Percentiles rank a stretch among this genome's conserved stretches.
These are phyloP conservation scores for Melospiza melodia DNA, from an alignment of 2,113 vertebrate genomes.

Conservation along the genomic window DNA sequence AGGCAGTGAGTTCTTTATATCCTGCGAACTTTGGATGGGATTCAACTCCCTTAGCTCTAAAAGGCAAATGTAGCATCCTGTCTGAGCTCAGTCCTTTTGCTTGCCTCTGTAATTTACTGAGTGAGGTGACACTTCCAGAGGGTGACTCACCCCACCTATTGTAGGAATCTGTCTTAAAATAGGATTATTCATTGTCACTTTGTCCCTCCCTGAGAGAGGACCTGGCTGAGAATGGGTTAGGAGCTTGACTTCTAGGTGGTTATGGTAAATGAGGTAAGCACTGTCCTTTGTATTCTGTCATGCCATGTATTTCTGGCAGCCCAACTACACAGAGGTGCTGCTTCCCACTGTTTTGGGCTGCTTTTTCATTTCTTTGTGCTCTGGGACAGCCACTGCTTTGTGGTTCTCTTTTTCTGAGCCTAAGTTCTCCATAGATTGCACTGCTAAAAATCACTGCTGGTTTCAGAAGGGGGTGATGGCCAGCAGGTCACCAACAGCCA, in stretches of 20 bases:
- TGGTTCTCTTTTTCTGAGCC: not conserved
- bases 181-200: not conserved
- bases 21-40: not conserved
- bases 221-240: not conserved
- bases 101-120: conserved; percentile 17
- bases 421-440: rapidly evolving
- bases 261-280: not conserved
- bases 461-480: not conserved
- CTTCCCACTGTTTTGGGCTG: not conserved
- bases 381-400: not conserved
- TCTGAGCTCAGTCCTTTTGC: not conserved
- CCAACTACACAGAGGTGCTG: not conserved
- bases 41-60: conserved; percentile 14
- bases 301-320: not conserved
- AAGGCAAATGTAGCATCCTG: conserved; percentile 18
- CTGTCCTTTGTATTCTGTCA: not conserved
- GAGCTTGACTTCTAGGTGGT: not conserved
- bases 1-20: conserved; percentile 35
- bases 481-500: not conserved
- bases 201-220: not conserved
- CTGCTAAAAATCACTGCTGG: not conserved
- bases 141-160: not conserved
- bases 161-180: conserved; percentile 6
- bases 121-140: conserved; percentile 1
- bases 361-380: not conserved